These are phyloP conservation scores for Sialia sialis DNA, from an alignment of 2,113 vertebrate species.

Conservation along the genomic window DNA sequence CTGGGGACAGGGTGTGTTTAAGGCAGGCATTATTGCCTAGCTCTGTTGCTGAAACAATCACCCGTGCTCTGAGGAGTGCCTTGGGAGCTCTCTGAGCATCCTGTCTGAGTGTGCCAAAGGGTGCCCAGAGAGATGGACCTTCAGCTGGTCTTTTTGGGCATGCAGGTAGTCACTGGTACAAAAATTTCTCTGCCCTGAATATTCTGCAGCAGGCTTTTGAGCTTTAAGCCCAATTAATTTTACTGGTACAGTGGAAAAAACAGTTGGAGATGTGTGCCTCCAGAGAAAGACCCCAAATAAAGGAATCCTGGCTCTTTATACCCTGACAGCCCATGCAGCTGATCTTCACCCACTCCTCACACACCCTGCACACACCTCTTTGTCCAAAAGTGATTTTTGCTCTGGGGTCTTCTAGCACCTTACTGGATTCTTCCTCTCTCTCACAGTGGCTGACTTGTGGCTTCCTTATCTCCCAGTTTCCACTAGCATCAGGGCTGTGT, in stretches of 20 bases:
- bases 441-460: background rate
- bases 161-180: background rate
- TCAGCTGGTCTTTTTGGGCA: background rate
- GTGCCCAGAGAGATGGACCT: background rate
- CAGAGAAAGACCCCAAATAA: background rate
- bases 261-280: background rate
- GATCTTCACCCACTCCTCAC: background rate
- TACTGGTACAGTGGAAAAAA: background rate
- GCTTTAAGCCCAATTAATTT: background rate
- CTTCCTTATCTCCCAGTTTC: background rate
- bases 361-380: background rate
- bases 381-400: background rate
- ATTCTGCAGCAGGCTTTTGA: background rate
- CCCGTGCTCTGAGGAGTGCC: accelerated
- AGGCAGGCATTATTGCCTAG: background rate
- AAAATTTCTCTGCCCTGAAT: background rate
- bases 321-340: background rate
- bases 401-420: background rate
- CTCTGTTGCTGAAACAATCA: background rate
- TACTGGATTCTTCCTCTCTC: background rate
- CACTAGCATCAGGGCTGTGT: background rate
- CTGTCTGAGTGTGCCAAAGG: background rate
- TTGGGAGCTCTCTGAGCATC: background rate
- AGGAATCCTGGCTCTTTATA: background rate
- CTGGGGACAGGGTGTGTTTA: background rate